Evolutionary conservation across 2,888 invertebrate genomes (phyloP).

Genomic region (Amblyteles armatorius): DNA sequence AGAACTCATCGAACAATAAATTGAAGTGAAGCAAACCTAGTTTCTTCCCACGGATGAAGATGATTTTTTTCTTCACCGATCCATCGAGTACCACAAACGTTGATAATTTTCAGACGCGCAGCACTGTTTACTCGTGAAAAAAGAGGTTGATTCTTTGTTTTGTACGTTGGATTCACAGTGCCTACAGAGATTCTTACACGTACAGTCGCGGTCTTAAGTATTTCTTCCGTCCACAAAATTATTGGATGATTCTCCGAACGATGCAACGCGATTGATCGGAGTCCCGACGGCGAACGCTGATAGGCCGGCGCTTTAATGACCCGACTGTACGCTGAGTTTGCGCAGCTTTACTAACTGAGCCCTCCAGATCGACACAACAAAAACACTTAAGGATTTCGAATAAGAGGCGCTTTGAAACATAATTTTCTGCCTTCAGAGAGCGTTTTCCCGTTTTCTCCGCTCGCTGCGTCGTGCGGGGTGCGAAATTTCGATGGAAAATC

Average conservation of each 20-base stretch:
- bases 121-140: background rate
- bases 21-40: no score
- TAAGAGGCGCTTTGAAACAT: no score
- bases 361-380: no score
- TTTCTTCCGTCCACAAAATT: background rate
- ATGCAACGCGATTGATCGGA: background rate
- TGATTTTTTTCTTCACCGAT: background rate
- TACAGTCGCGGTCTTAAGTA: background rate
- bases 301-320: no score
- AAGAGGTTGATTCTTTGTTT: background rate
- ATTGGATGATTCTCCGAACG: background rate
- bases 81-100: background rate
- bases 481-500: constrained; percentile 42
- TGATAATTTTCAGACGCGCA: background rate
- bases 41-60: no score
- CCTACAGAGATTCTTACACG: background rate
- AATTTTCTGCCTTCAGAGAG: no score
- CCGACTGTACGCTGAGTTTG: no score
- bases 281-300: background rate
- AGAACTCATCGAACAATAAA: background rate
- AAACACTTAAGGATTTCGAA: no score
- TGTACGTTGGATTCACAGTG: background rate
- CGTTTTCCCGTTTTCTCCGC: background rate
- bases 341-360: no score
- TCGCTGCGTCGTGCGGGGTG: constrained; percentile 8